These are phyloP conservation scores for Mamestra configurata DNA, from an alignment of 1,140 invertebrate species.

Conservation along the genomic window DNA sequence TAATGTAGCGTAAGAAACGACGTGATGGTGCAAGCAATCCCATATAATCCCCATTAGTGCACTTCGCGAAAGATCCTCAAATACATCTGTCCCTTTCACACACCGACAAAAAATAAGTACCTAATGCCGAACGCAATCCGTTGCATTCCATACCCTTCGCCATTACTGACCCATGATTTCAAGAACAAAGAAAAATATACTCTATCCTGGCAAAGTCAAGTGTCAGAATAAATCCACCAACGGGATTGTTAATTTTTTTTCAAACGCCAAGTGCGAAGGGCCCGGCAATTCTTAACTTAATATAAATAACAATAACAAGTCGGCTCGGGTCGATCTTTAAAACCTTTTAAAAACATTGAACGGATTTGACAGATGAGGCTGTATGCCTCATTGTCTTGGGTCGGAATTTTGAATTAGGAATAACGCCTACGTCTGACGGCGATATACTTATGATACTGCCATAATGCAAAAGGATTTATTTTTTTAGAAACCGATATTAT, in stretches of 20 bases:
- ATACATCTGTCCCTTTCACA: conserved; percentile 70
- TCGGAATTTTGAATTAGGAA: conserved; percentile 59
- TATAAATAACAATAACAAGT: conserved; percentile 87
- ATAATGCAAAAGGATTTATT: conserved; percentile 28
- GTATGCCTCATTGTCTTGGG: conserved; percentile 71
- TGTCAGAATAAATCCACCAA: background rate
- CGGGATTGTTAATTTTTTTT: conserved; percentile 65
- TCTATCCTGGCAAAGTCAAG: conserved; percentile 7
- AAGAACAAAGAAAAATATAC: conserved; percentile 54
- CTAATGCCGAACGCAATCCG: conserved; percentile 80
- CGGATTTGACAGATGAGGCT: conserved; percentile 82
- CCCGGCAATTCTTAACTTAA: conserved; percentile 81
- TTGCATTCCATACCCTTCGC: conserved; percentile 78
- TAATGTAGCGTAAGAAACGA: conserved; percentile 60
- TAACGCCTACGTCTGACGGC: conserved; percentile 54
- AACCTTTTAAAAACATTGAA: conserved; percentile 83
- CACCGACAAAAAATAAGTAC: conserved; percentile 82
- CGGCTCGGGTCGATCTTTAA: conserved; percentile 73
- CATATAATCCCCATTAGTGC: conserved; percentile 83
- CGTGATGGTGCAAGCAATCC: conserved; percentile 68
- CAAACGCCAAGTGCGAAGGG: conserved; percentile 81
- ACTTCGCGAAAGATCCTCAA: conserved; percentile 80
- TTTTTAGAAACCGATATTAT: conserved; percentile 11
- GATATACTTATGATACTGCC: background rate
- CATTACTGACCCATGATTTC: conserved; percentile 62